Base-by-base conservation (phyloP, 2,797 vertebrate species). In the Cephalopachus bancanus region DNA sequence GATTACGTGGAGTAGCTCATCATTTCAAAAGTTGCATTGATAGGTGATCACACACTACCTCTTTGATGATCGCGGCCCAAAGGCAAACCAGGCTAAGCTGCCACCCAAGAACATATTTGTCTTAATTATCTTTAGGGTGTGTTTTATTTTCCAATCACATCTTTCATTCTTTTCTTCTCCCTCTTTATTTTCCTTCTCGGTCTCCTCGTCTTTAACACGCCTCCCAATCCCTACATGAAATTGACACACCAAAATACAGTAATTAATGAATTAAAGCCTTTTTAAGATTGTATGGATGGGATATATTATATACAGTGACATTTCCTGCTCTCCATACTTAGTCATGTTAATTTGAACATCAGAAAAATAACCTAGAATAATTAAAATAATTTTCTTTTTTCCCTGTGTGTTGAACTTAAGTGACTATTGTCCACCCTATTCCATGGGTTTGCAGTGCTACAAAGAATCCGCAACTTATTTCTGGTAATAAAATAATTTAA, bases 351-450 rank as follows among this genome's bases (percentile, higher is more conserved):
- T 75, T 75, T 79, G 9, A 93, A 19, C 80, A 62, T 72, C 16
- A 76, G 37, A 60, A 93, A 85, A 96, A 44, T 33, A 75, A 64
- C 15, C 65, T 83, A 60, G 44, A 87, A 44, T 76, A 67, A 81
- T 14, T 60, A 10, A 83, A 65, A 62, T 92, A 44, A 7, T 84
- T 88, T 81, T 51, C 11, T 83, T 94, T 37, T 51, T n/a, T 8
- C 6, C 22, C 5, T 28, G 7, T 37, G 8, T 81, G 0, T 88
- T 65, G 88, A 97, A 59, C 17, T 71, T 83, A 64, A 71, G 4
- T 91, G 28, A 51, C 10, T 59, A 12, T 57, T 49, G n/a, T 30
- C 0, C 19, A 8, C 9, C 11, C 7, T 5, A 7, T 5, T 6
- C n/a, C 17, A 9, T 71, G 30, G 16, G 2, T 88, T 30, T 93